Evolutionary conservation across 2,797 vertebrate genomes (phyloP), one percentile per base, ranked within the genome.

Genomic region (Pseudomugil gertrudae): DNA sequence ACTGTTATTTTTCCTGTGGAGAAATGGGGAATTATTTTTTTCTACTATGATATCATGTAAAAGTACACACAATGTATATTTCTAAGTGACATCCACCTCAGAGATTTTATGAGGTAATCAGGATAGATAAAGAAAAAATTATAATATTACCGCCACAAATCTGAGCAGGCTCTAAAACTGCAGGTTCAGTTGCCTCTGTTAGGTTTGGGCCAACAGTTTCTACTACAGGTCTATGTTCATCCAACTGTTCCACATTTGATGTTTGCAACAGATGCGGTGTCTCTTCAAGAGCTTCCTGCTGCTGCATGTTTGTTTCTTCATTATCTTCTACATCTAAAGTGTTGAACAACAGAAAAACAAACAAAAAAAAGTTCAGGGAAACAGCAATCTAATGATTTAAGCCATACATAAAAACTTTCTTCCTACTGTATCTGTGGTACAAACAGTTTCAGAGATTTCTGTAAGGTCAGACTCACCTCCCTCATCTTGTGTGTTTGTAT

Each of bases 61-160:
- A 21, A 38, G 62, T 0, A 68, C 14, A 53, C 14, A 38, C 43
- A 24, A n/a, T 51, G 17, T 59, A 14, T 27, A 35, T 11, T 35
- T 35, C 9, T 6, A 30, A 30, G 29, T 30, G 29, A 30, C 29
- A 30, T 3, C 29, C 29, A 30, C 29, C 35, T 13, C 10, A 11
- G 11, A 14, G 11, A 11, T 36, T 36, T 38, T 40, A 15, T 40
- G 38, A 40, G 15, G 5, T 17, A 19, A 9, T 4, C 7, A 24
- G 14, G 38, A 38, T 17, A 26, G 13, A 36, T 36, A 15, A 23
- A 9, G 24, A 3, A 6, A 35, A 6, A 59, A 36, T 47, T 2
- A 1, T 0, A 14, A 45, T 11, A 48, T 54, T 81, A 90, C 89
- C 83, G 68, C 55, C 13, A 56, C 1, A 1, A 1, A 1, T 36